A percentile compares a stretch with the other conserved stretches of the same genome.
phyloP scores from a whole-genome alignment of 1,140 invertebrate genomes.

The Diplogasteroides magnus region DNA sequence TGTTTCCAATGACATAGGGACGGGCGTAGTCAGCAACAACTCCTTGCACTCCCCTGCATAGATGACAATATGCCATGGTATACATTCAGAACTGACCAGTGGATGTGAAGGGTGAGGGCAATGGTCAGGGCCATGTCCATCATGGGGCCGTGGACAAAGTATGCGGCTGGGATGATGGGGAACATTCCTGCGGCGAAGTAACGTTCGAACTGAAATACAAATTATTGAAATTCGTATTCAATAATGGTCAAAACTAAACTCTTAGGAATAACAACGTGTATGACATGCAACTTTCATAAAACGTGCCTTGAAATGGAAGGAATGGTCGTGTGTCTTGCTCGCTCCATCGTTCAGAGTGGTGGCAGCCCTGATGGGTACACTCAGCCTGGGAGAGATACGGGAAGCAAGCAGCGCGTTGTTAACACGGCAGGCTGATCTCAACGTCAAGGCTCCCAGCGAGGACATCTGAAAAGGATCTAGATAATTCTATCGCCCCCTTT shows the following conservation, averaged over 20 bases:
- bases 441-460: neutral
- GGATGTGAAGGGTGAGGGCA: slow-evolving; percentile 48
- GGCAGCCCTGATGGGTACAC: slow-evolving; percentile 12
- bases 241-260: neutral
- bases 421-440: neutral
- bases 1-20: slow-evolving; percentile 51
- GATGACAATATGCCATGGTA: slow-evolving; percentile 2
- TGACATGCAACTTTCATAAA: too few relatives aligned
- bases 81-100: slow-evolving; percentile 40
- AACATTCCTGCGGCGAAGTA: slow-evolving; percentile 42
- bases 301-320: slow-evolving; percentile 24
- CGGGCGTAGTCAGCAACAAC: slow-evolving; percentile 52
- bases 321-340: slow-evolving; percentile 30
- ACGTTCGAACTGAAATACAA: slow-evolving; percentile 39
- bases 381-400: neutral
- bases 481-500: too few relatives aligned
- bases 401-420: neutral
- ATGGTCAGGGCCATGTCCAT: slow-evolving; percentile 48
- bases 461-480: neutral
- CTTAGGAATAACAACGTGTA: neutral
- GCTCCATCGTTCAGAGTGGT: slow-evolving; percentile 31
- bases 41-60: slow-evolving; percentile 45
- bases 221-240: neutral
- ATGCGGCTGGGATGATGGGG: slow-evolving; percentile 47
- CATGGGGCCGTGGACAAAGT: slow-evolving; percentile 49